These are phyloP conservation scores for Alligator mississippiensis DNA, from an alignment of 2,113 vertebrate genomes.

Conservation along the genomic window DNA sequence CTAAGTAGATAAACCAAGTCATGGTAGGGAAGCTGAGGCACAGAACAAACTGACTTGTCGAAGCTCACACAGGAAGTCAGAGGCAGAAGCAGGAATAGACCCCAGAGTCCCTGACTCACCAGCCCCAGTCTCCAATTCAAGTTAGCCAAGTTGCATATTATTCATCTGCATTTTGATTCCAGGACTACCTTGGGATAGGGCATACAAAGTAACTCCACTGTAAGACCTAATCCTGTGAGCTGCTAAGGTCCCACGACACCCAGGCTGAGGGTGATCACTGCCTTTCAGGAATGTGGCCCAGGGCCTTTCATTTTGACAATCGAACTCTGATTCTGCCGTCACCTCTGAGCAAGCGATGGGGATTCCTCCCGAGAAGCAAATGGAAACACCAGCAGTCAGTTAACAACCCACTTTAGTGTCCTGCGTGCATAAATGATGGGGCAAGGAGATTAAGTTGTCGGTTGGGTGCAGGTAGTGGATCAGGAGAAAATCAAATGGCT, in stretches of 20 bases:
- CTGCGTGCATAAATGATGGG: background rate
- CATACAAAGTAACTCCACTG: background rate
- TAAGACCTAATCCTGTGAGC: background rate
- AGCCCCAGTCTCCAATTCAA: background rate
- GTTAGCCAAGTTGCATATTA: background rate
- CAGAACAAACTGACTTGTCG: background rate
- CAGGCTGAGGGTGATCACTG: background rate
- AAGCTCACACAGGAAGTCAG: background rate
- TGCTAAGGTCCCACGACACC: background rate
- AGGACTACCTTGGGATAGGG: background rate
- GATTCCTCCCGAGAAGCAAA: background rate
- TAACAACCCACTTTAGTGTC: background rate
- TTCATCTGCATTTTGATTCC: background rate
- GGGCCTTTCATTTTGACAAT: background rate
- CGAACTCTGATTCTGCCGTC: background rate
- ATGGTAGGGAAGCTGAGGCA: background rate
- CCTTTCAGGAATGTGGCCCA: background rate
- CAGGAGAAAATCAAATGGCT: background rate
- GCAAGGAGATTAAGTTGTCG: accelerated
- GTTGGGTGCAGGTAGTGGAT: background rate
- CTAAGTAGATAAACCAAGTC: background rate
- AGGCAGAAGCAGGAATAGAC: background rate
- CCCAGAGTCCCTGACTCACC: background rate
- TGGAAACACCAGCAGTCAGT: background rate
- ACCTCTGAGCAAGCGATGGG: background rate